These are phyloP conservation scores for Crotophaga sulcirostris DNA, from an alignment of 2,113 vertebrate genomes.

Conservation along the genomic window DNA sequence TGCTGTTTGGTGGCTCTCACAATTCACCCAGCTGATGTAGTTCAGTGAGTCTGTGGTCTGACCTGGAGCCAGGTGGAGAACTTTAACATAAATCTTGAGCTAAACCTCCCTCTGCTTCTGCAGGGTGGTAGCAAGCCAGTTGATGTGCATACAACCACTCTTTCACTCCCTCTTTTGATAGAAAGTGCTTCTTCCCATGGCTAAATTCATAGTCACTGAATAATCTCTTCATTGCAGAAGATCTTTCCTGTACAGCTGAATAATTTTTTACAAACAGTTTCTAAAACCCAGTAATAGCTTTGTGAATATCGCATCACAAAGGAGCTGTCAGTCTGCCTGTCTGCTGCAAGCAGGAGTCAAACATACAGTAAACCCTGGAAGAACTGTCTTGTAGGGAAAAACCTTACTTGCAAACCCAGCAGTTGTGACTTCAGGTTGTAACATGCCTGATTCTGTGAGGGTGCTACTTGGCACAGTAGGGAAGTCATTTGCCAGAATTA, in stretches of 20 bases:
- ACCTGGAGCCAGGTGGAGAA: not conserved
- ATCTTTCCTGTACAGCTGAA: not conserved
- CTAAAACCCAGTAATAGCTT: not conserved
- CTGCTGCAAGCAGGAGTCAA: not conserved
- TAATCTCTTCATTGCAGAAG: not conserved
- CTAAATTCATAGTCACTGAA: not conserved
- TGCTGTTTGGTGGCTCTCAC: not conserved
- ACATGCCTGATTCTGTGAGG: not conserved
- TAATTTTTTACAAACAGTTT: not conserved
- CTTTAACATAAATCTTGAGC: not conserved
- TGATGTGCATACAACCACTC: fast-evolving
- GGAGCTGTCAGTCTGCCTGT: not conserved
- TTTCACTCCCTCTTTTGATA: not conserved
- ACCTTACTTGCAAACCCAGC: not conserved
- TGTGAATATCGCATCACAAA: not conserved
- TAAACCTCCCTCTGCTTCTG: not conserved
- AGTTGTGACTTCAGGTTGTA: not conserved
- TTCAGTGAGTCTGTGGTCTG: not conserved
- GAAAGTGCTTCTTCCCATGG: not conserved
- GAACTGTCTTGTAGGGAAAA: not conserved
- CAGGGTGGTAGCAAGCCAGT: not conserved
- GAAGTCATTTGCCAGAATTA: not conserved
- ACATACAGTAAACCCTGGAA: not conserved
- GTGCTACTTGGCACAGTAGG: not conserved
- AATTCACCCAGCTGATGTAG: not conserved